These are phyloP conservation scores for Danio choprae DNA, from an alignment of 2,797 vertebrate genomes.

Conservation along the genomic window DNA sequence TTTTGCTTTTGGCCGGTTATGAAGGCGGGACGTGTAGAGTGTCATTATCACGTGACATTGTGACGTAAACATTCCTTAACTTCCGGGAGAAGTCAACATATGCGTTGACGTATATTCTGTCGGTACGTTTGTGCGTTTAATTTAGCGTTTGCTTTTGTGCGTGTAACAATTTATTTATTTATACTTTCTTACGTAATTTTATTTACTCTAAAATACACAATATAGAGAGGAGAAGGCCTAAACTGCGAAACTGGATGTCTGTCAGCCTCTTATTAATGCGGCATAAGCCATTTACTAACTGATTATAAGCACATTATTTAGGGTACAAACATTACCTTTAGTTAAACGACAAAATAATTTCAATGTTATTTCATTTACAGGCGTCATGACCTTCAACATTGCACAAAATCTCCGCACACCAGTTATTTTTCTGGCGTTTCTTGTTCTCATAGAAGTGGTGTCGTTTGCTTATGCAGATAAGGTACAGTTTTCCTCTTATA, in stretches of 20 bases:
- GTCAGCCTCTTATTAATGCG: neutral
- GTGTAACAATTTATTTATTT: neutral
- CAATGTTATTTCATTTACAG: neutral
- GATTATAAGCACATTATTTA: neutral
- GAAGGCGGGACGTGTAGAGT: neutral
- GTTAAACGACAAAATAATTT: neutral
- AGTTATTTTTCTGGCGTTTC: slow-evolving; percentile 14
- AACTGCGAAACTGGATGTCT: neutral
- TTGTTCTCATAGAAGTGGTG: slow-evolving; percentile 28
- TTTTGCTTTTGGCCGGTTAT: neutral
- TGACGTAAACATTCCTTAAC: neutral
- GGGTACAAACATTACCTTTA: neutral
- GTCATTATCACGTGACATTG: neutral
- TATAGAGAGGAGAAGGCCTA: neutral
- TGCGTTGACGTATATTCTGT: neutral
- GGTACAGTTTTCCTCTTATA: slow-evolving; percentile 26
- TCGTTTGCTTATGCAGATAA: slow-evolving; percentile 37
- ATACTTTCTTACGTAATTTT: neutral
- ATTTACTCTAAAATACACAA: neutral
- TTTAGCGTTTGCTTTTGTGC: neutral
- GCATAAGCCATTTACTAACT: neutral
- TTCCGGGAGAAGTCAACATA: slow-evolving; percentile 16
- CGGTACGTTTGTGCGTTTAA: neutral
- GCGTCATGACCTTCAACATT: slow-evolving; percentile 5
- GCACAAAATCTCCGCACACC: neutral